Base-by-base conservation (phyloP, 2,888 invertebrate species). In the Cataglyphis rosenhaueri region DNA sequence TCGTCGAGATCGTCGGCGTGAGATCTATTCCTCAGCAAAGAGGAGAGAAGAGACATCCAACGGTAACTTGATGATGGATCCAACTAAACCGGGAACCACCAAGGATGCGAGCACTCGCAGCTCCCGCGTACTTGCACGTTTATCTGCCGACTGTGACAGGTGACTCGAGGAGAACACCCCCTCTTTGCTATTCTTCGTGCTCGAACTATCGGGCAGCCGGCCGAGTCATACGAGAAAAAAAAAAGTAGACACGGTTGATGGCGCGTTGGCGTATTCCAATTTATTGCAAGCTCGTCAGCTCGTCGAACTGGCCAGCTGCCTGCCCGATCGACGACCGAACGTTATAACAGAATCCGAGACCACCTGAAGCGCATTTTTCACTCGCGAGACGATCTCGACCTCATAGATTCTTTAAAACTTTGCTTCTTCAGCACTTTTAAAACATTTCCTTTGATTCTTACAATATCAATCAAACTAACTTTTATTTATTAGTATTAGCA, bases 241-340 rank as follows among this genome's bases (percentile, higher is more conserved):
- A 66, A 76, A 81, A 61, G 52, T 29, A 64, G 62, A 55, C 68
- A 65, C 74, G 68, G 57, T 18, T 75, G 81, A 85, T 85, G 88
- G 84, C 87, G 85, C 85, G 87, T 86, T 79, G 86, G 86, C 87
- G 89, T 90, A 91, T 90, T 91, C 91, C 91, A 91, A 91, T 91
- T 91, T 91, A 91, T 91, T 90, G 90, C 91, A 79, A 86, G 83
- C 85, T 79, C 84, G 87, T 83, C 82, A 65, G 82, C 84, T 88
- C 84, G 85, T 86, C 88, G 82, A 71, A 59, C n/a, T 52, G n/a
- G n/a, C 52, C 52, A 62, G 21, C 66, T 81, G 84, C 66, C 57
- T 76, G 66, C 21, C 66, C 86, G 85, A 85, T 87, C 81, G 85
- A 75, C 83, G 83, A 44, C 48, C 64, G 82, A 62, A 70, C 48